Base-by-base conservation (phyloP, 2,888 invertebrate genomes). In the Apeira syringaria region DNA sequence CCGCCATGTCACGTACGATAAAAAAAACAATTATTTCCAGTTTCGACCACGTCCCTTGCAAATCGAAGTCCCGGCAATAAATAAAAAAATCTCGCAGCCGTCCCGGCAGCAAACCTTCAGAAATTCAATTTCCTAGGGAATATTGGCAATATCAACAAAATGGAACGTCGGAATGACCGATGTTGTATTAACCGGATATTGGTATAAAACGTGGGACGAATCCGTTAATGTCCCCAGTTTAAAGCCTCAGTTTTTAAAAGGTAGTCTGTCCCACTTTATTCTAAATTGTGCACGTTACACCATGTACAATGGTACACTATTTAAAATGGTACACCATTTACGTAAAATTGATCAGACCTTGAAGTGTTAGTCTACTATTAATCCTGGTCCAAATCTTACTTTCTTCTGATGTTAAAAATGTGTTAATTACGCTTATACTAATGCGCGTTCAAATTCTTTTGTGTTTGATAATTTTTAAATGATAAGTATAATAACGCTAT, bases 91-190 rank as follows among this genome's bases (percentile, higher is more conserved):
- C 51, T 44, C 46, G 40, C 43, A 33, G 40, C 47, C 42, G 41
- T 50, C 49, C 42, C 50, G 43, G 35, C 47, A 47, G 40, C 51
- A 48, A 64, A 59, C 57, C 57, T 58, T 53, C 64, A 62, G 65
- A 69, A 68, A 75, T 78, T 76, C 73, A 69, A 76, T 76, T 73
- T 69, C 69, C 72, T 69, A 50, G 49, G 61, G 63, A 68, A 73
- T 73, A 70, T 74, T 68, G 66, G 64, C 66, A 75, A 74, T 77
- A 75, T 70, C 70, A 67, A 66, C 70, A 66, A 65, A 76, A 74
- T 71, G 56, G 63, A 61, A 62, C 64, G 31, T 27, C 27, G 54
- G 62, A 74, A 68, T 66, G 66, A 59, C 63, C 66, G 59, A 53
- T 59, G 60, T 60, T 62, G 53, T 70, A 69, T 69, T 71, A 66